Conservation (phyloP, 2,888 invertebrate species). For the Calliphora vomitoria region DNA sequence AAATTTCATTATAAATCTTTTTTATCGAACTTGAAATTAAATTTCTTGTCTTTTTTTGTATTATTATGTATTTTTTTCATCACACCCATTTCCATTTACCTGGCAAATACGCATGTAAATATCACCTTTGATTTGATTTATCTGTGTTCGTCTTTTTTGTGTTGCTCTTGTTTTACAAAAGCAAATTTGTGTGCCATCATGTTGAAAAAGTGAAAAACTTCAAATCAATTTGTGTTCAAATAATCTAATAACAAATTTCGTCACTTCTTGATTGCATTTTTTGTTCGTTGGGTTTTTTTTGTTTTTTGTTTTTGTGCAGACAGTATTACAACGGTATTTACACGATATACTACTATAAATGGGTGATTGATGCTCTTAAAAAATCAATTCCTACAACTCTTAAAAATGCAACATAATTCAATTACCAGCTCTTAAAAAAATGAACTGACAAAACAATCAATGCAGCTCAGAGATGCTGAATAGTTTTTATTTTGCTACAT, state of each 20-base stretch:
- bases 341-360: neutral
- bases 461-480: slow-evolving; percentile 32
- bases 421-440: slow-evolving; percentile 55
- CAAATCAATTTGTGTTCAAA: slow-evolving; percentile 70
- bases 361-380: slow-evolving; percentile 59
- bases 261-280: slow-evolving; percentile 65
- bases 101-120: slow-evolving; percentile 56
- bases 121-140: slow-evolving; percentile 58
- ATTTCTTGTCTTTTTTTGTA: neutral
- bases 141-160: slow-evolving; percentile 24
- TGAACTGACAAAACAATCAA: neutral
- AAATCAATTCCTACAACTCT: slow-evolving; percentile 31
- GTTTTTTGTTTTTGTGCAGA: neutral
- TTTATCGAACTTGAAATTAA: slow-evolving; percentile 38
- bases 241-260: slow-evolving; percentile 66
- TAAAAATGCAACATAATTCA: slow-evolving; percentile 47
- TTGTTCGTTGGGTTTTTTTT: neutral
- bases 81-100: slow-evolving; percentile 23
- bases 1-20: neutral
- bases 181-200: slow-evolving; percentile 57
- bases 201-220: slow-evolving; percentile 65
- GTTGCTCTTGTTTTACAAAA: slow-evolving; percentile 44
- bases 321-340: slow-evolving; percentile 24
- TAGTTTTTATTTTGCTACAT: neutral
- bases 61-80: neutral